A percentile compares a stretch with the other conserved stretches of the same genome.
Evolutionary conservation across 2,797 vertebrate genomes (phyloP).

Genomic region (Pipistrellus pygmaeus): DNA sequence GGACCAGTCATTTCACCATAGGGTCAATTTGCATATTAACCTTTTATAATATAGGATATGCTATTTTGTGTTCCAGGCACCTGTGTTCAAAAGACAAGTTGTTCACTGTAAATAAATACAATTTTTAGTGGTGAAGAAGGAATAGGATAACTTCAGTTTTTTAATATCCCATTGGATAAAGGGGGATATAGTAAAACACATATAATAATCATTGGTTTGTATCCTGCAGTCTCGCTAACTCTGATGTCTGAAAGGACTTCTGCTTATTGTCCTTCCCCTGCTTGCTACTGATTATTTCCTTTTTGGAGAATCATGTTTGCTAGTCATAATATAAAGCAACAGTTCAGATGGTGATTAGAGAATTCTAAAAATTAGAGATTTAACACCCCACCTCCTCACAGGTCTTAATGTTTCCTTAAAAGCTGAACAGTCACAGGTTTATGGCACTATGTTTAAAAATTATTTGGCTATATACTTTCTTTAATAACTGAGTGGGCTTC

Average conservation of each 20-base stretch:
- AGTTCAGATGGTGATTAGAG: neutral
- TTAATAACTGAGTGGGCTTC: neutral
- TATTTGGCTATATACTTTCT: neutral
- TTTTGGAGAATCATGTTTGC: neutral
- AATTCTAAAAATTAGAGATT: neutral
- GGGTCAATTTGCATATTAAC: too few species aligned
- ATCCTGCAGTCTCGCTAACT: neutral
- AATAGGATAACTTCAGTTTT: neutral
- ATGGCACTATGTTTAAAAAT: neutral
- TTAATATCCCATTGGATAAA: neutral
- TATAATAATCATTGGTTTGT: neutral
- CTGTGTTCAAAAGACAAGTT: neutral
- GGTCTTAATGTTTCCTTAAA: neutral
- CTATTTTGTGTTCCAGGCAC: neutral
- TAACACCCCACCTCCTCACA: neutral
- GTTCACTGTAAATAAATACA: neutral
- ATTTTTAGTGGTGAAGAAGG: neutral
- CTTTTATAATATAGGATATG: neutral
- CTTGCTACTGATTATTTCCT: neutral
- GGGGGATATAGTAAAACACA: neutral
- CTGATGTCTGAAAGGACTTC: neutral
- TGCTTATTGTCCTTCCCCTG: neutral
- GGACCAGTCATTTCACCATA: too few species aligned
- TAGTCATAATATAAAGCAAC: neutral
- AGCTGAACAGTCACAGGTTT: neutral